phyloP scores from a whole-genome alignment of 2,888 invertebrate species.

The Marasmarcha lunaedactyla region DNA sequence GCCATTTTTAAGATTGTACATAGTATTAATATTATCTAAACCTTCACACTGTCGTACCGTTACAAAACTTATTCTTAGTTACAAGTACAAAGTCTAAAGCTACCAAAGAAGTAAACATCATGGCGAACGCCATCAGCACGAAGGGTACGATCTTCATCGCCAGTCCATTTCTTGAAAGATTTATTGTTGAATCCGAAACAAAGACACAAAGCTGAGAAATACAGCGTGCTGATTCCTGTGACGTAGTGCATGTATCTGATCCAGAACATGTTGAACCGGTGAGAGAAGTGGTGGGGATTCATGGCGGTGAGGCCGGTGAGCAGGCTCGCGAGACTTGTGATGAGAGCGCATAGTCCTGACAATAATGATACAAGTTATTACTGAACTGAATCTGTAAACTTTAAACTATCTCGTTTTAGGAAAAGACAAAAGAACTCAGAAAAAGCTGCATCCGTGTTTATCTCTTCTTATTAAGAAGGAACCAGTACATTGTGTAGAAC shows the following conservation, averaged over 20 bases:
- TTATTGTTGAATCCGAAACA: slow-evolving; percentile 22
- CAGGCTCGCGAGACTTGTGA: slow-evolving; percentile 20
- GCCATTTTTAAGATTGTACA: no score
- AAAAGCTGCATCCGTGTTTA: no score
- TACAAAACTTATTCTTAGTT: no score
- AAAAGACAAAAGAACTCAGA: no score
- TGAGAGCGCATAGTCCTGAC: slow-evolving; percentile 27
- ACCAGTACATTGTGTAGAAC: no score
- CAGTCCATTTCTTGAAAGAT: slow-evolving; percentile 24
- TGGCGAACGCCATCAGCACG: slow-evolving; percentile 10
- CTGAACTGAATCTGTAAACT: no score
- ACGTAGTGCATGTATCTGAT: slow-evolving; percentile 20
- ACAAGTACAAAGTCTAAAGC: slow-evolving; percentile 21
- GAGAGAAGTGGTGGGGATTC: no score
- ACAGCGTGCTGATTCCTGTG: slow-evolving; percentile 23
- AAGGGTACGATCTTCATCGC: slow-evolving; percentile 15
- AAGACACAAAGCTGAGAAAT: slow-evolving; percentile 24
- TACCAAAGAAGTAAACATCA: slow-evolving; percentile 22
- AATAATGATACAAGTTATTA: slow-evolving; percentile 12
- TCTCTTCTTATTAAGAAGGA: no score
- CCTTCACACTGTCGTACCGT: no score
- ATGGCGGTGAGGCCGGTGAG: slow-evolving; percentile 22
- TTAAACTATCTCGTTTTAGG: no score
- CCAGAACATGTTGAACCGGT: background rate
- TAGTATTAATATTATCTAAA: no score